Conservation (phyloP, 2,113 vertebrate genomes). For the Todiramphus chloris region DNA sequence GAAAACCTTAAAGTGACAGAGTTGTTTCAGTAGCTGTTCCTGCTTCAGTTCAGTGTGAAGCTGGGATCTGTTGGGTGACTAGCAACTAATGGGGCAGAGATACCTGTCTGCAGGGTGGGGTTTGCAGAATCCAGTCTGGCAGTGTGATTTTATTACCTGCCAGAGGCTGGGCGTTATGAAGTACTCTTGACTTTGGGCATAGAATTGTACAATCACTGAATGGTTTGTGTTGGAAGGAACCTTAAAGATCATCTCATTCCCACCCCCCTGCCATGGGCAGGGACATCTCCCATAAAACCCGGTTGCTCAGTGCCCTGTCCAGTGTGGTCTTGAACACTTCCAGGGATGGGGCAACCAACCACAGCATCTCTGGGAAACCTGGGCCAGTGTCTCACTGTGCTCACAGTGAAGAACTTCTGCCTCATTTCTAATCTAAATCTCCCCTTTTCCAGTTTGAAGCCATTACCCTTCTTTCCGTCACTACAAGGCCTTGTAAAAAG, state of each 20-base stretch:
- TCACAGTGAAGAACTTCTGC: no score
- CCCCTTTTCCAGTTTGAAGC: no score
- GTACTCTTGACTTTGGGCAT: not conserved
- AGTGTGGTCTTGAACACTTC: not conserved
- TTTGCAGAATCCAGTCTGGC: not conserved
- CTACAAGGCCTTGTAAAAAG: no score
- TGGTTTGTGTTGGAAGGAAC: not conserved
- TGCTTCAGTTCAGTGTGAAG: no score
- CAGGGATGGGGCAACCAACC: not conserved
- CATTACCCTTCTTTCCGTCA: no score
- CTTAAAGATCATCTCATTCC: not conserved
- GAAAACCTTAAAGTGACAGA: not conserved
- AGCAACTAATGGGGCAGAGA: not conserved
- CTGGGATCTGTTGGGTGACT: not conserved
- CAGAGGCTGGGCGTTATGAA: not conserved
- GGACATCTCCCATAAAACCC: not conserved
- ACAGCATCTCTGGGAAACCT: not conserved
- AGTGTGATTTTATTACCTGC: not conserved
- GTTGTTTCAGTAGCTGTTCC: not conserved
- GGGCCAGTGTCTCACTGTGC: no score
- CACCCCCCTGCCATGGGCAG: not conserved
- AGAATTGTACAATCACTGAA: not conserved
- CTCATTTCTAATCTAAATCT: no score
- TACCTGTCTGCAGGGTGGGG: fast-evolving
- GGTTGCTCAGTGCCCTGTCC: not conserved